Evolutionary conservation across 2,888 invertebrate genomes (phyloP), one percentile per base, ranked within the genome.

Genomic region (Matsumyia berberina): DNA sequence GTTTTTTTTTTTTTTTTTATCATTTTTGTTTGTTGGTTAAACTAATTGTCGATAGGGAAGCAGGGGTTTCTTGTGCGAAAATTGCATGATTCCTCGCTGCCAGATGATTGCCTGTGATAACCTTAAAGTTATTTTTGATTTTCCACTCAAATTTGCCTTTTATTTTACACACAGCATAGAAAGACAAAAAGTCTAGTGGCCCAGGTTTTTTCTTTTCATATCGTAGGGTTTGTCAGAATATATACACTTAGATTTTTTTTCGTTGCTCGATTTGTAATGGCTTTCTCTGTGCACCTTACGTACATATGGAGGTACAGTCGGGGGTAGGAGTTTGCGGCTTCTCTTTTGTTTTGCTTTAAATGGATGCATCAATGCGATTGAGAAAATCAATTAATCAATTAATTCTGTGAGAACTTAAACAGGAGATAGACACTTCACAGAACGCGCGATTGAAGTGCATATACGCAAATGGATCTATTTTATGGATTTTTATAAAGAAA

Each of bases 301-400:
- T 51, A n/a, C n/a, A n/a, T n/a, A n/a, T n/a, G n/a, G n/a, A 8
- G 15, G 58, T 31, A 72, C 72, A 58, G 70, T 70, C 35, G n/a
- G 35, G 31, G 8, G 3, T 37, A 12, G n/a, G 17, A 58, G 58
- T 49, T 39, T 70, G 31, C 51, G 6, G 7, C 2, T 9, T 31
- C 19, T 46, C 15, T 33, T 15, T 17, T 5, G 24, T n/a, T n/a
- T n/a, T n/a, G n/a, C n/a, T 44, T 9, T 19, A 44, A 46, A 31
- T 11, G 17, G 9, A 44, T 15, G 4, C 4, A 19, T 9, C 2
- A 2, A 2, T 35, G 9, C 1, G 8, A 0, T 19, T 17, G 24
- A 24, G 24, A 24, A 3, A 24, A 24, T 24, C 24, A 24, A 24
- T 24, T 24, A 24, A 3, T 24, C 24, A 24, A 24, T 24, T 24